Percentiles rank a stretch among this genome's conserved stretches.
phyloP scores from a whole-genome alignment of 2,888 invertebrate species.

The Drosophila nr. perissopoda region DNA sequence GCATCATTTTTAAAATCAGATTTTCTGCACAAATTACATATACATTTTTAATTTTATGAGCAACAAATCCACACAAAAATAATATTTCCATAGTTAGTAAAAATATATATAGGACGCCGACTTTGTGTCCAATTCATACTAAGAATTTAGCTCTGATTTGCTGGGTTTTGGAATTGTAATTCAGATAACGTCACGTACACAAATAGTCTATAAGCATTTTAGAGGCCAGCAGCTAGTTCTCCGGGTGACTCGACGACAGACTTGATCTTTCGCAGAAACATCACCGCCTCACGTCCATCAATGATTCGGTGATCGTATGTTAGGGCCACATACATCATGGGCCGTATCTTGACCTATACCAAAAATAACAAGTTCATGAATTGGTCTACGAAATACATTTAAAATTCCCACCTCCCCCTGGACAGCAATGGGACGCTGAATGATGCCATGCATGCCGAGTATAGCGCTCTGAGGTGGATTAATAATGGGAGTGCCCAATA shows the following conservation, averaged over 20 bases:
- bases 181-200: neutral
- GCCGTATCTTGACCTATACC: constrained; percentile 94
- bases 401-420: constrained; percentile 90
- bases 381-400: neutral
- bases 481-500: constrained; percentile 99
- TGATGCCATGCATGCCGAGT: constrained; percentile 99
- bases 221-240: constrained; percentile 95
- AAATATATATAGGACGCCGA: neutral
- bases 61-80: neutral
- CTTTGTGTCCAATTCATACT: constrained; percentile 6
- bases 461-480: constrained; percentile 99
- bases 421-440: constrained; percentile 96
- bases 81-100: neutral
- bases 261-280: constrained; percentile 98
- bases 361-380: neutral
- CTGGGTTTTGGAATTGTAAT: neutral
- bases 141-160: constrained; percentile 28
- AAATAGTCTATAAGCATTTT: constrained; percentile 82
- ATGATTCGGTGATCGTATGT: constrained; percentile 99
- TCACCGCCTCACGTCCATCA: constrained; percentile 99
- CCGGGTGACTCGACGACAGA: constrained; percentile 98
- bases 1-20: neutral
- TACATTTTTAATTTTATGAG: neutral
- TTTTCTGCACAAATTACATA: neutral
- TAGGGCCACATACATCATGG: constrained; percentile 99